These are phyloP conservation scores for Rhagium mordax DNA, from an alignment of 2,888 invertebrate genomes.

Conservation along the genomic window DNA sequence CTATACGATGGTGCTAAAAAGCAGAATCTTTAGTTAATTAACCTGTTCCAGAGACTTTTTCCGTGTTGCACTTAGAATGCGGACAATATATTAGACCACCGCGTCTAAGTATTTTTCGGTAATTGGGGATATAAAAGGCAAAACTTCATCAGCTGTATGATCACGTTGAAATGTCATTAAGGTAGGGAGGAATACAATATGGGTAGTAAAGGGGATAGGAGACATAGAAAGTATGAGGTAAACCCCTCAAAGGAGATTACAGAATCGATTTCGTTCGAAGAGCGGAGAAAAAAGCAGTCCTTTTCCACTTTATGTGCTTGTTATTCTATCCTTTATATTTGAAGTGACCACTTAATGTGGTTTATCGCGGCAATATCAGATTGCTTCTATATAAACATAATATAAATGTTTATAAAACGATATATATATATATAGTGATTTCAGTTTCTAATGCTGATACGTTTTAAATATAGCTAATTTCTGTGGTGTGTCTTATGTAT, in stretches of 20 bases:
- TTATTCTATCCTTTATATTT: constrained; percentile 68
- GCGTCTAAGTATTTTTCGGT: constrained; percentile 26
- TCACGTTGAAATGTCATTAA: constrained; percentile 53
- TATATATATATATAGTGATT: background rate
- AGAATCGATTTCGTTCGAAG: constrained; percentile 65
- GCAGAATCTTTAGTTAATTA: background rate
- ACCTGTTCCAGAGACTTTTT: background rate
- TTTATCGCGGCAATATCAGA: constrained; percentile 66
- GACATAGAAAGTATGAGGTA: constrained; percentile 58
- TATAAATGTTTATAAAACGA: constrained; percentile 56
- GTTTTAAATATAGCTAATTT: background rate
- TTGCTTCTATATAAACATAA: constrained; percentile 64
- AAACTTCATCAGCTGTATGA: constrained; percentile 46
- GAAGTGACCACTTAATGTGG: constrained; percentile 68
- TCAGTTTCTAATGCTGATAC: background rate
- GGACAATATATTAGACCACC: constrained; percentile 6
- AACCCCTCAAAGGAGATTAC: constrained; percentile 66
- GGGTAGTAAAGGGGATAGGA: constrained; percentile 50
- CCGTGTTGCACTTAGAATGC: background rate
- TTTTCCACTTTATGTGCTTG: constrained; percentile 66
- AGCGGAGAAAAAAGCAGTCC: constrained; percentile 55
- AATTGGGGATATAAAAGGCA: constrained; percentile 38
- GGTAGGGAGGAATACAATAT: constrained; percentile 54
- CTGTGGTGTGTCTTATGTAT: too few species aligned
- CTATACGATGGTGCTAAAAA: background rate